phyloP scores from a whole-genome alignment of 2,797 vertebrate genomes.

The Sorex maritimensis region DNA sequence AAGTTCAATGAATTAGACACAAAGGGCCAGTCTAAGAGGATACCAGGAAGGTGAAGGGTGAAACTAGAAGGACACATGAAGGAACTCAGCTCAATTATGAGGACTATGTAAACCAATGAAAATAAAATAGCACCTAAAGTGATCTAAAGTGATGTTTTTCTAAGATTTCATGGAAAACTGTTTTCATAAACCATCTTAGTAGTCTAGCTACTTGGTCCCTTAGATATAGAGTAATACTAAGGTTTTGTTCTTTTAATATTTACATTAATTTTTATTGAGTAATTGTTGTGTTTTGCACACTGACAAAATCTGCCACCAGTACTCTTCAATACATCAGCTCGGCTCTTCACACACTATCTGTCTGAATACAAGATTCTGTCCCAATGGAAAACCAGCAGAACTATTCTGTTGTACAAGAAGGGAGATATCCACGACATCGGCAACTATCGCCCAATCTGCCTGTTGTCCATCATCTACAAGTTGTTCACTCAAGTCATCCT shows the following conservation, averaged over 20 bases:
- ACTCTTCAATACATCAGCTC: too few relatives aligned
- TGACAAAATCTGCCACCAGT: too few relatives aligned
- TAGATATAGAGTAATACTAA: conserved; percentile 4
- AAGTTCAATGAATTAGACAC: background rate
- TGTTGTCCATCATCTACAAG: too few relatives aligned
- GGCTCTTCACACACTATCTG: too few relatives aligned
- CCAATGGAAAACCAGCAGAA: too few relatives aligned
- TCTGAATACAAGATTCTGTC: too few relatives aligned
- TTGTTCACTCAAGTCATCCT: too few relatives aligned
- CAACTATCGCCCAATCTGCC: too few relatives aligned
- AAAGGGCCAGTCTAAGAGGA: background rate
- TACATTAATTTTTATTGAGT: background rate
- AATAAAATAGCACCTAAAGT: background rate
- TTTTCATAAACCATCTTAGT: background rate
- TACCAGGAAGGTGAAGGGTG: background rate
- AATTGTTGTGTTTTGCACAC: background rate
- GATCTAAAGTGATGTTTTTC: background rate
- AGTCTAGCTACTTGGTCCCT: background rate
- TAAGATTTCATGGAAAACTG: background rate
- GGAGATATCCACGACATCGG: too few relatives aligned
- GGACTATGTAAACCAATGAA: background rate
- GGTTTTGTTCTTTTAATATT: conserved; percentile 4
- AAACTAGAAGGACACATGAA: background rate
- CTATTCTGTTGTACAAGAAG: too few relatives aligned
- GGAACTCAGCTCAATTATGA: background rate